phyloP scores from a whole-genome alignment of 2,113 vertebrate genomes.

The Pygoscelis antarcticus region DNA sequence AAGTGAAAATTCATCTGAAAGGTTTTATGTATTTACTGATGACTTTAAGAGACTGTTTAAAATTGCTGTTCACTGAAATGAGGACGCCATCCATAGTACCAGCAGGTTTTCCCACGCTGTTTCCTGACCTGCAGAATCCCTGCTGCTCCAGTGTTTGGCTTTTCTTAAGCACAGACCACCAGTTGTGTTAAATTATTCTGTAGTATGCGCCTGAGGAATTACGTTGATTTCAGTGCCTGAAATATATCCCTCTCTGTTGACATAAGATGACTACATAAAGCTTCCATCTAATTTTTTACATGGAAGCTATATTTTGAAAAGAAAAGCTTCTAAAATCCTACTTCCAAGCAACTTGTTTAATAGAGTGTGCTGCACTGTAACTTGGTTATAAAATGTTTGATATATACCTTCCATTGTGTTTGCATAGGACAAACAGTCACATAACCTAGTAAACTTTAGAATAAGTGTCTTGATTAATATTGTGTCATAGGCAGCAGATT shows the following conservation, averaged over 20 bases:
- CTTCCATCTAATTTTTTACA: neutral
- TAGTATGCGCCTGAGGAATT: neutral
- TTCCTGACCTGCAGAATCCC: constrained; percentile 35
- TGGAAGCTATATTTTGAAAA: neutral
- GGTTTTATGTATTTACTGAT: neutral
- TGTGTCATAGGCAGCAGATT: neutral
- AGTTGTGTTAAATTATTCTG: constrained; percentile 14
- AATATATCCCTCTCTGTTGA: neutral
- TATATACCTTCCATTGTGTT: neutral
- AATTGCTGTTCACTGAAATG: neutral
- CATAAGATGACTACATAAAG: neutral
- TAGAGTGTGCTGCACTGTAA: neutral
- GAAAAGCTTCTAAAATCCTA: neutral
- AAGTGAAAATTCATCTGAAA: neutral
- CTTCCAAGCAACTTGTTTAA: neutral
- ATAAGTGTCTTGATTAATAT: neutral
- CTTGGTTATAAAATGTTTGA: neutral
- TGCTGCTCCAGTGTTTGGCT: neutral
- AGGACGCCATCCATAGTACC: neutral
- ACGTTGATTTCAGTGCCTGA: neutral
- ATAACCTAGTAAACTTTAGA: neutral
- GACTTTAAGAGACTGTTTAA: neutral
- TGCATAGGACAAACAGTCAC: neutral
- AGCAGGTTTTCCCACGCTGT: constrained; percentile 25
- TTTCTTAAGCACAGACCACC: constrained; percentile 16